These are phyloP conservation scores for Monoplex corrugatus DNA, from an alignment of 2,888 invertebrate genomes.

Conservation along the genomic window DNA sequence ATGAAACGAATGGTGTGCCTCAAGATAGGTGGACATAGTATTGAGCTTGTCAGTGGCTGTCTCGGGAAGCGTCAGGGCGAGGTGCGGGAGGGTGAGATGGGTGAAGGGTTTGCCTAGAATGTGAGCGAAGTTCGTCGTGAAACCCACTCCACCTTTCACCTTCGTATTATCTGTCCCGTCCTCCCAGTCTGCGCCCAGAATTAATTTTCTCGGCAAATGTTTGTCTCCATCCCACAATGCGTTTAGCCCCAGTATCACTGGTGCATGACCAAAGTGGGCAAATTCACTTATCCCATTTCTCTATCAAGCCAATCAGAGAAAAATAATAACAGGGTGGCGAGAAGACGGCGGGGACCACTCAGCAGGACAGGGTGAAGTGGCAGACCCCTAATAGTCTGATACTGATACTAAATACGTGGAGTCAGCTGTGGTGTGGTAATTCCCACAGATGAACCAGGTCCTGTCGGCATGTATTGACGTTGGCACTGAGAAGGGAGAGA, in stretches of 20 bases:
- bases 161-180: not conserved
- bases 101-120: too few species aligned
- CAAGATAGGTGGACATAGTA: too few species aligned
- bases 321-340: constrained; percentile 33
- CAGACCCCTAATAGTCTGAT: not conserved
- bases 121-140: too few species aligned
- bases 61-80: too few species aligned
- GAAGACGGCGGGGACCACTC: not conserved
- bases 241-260: constrained; percentile 5
- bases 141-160: too few species aligned
- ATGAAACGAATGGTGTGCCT: too few species aligned
- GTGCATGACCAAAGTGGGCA: constrained; percentile 43
- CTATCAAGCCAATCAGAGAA: constrained; percentile 42
- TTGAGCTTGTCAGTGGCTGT: too few species aligned
- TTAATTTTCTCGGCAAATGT: constrained; percentile 46
- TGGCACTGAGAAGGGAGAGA: not conserved
- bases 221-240: constrained; percentile 37
- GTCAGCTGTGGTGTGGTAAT: not conserved
- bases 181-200: constrained; percentile 22
- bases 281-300: constrained; percentile 46
- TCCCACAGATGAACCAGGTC: not conserved
- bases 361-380: not conserved
- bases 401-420: not conserved
- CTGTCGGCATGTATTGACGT: not conserved
- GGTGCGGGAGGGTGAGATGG: too few species aligned